Percentiles rank a stretch among this genome's conserved stretches.
These are phyloP conservation scores for Ectobius pallidus DNA, from an alignment of 2,888 invertebrate genomes.

Conservation along the genomic window DNA sequence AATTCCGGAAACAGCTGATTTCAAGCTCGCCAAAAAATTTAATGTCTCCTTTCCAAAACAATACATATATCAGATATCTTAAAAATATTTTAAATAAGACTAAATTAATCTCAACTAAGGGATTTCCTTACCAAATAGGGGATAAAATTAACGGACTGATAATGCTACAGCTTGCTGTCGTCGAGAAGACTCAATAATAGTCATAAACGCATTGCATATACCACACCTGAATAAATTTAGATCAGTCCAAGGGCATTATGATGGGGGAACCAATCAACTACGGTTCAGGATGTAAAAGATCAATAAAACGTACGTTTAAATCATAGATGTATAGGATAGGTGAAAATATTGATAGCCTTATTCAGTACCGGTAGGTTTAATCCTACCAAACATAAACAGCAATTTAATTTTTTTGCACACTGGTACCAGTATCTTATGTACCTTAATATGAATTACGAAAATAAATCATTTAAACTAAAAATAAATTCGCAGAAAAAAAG, in stretches of 20 bases:
- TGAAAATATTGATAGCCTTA: no score
- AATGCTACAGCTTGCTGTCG: background rate
- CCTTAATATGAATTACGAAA: no score
- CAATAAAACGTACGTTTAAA: background rate
- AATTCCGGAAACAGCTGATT: background rate
- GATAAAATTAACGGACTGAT: background rate
- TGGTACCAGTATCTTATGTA: no score
- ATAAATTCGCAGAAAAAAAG: no score
- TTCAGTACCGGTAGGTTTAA: no score
- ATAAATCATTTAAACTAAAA: no score
- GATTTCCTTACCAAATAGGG: background rate
- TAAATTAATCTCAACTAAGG: background rate
- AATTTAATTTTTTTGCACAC: no score
- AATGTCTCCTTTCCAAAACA: background rate
- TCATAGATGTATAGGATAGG: no score
- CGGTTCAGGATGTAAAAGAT: background rate
- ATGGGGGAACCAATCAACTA: background rate
- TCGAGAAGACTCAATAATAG: no score
- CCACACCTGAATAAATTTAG: background rate
- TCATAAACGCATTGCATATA: background rate
- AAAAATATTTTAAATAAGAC: background rate
- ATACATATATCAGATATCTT: background rate
- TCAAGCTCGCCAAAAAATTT: background rate
- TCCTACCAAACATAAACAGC: no score
- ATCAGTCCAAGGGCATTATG: background rate